phyloP scores from a whole-genome alignment of 1,140 invertebrate genomes.

The Adoxophyes honmai region DNA sequence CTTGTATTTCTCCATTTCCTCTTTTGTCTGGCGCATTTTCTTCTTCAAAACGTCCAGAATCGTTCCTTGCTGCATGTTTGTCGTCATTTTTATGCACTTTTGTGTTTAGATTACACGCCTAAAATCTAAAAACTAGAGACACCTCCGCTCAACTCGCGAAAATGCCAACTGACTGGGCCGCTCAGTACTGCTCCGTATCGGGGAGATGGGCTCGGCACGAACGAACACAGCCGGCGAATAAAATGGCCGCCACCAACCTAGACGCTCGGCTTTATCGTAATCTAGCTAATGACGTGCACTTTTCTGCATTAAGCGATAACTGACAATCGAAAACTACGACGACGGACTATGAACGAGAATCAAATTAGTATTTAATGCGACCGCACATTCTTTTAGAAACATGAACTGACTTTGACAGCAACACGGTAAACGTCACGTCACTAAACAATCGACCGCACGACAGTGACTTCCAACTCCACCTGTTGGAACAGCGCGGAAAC shows the following conservation, averaged over 20 bases:
- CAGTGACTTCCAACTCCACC: constrained; percentile 64
- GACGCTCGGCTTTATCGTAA: constrained; percentile 56
- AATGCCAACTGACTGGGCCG: constrained; percentile 72
- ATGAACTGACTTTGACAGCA: constrained; percentile 52
- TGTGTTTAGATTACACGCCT: constrained; percentile 63
- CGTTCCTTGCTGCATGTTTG: constrained; percentile 89
- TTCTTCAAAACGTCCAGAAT: constrained; percentile 98
- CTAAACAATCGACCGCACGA: constrained; percentile 35
- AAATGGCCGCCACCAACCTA: constrained; percentile 73
- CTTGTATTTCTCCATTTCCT: constrained; percentile 98
- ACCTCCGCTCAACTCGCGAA: constrained; percentile 71
- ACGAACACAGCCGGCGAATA: constrained; percentile 74
- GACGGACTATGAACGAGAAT: constrained; percentile 29
- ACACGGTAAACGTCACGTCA: constrained; percentile 50
- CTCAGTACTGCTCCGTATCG: constrained; percentile 67
- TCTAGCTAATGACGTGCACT: constrained; percentile 34
- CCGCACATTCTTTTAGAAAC: constrained; percentile 37
- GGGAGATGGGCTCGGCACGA: constrained; percentile 71
- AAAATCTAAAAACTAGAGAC: constrained; percentile 70
- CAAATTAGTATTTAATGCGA: constrained; percentile 39
- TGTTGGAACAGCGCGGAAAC: constrained; percentile 49
- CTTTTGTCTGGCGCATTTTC: constrained; percentile 99
- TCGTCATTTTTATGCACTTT: constrained; percentile 84
- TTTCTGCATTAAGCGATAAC: constrained; percentile 21
- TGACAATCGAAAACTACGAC: constrained; percentile 18